Evolutionary conservation across 2,888 invertebrate genomes (phyloP), one percentile per base, ranked within the genome.

Genomic region (Yponomeuta evonymella): DNA sequence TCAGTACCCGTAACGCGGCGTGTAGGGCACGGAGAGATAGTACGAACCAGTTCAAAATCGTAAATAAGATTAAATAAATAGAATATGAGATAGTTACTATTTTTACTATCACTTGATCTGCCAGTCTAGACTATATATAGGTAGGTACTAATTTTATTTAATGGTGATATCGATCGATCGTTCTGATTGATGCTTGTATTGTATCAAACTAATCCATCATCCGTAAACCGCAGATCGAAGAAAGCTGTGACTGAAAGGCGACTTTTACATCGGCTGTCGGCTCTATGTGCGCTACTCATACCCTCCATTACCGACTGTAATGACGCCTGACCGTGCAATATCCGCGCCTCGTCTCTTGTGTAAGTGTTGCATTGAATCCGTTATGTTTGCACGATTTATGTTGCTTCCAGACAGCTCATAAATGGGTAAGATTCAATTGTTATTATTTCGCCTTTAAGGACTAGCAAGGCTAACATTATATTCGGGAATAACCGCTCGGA

Each of bases 321-420:
- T 83, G 81, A 77, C 77, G 82, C 83, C 78, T 83, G 79, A 79
- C 79, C 77, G 72, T 80, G 83, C 81, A 84, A 83, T 80, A 80
- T 81, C 81, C 81, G 78, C 73, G 62, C 62, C 66, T 69, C 43
- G 23, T 33, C 23, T 67, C 70, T 72, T 72, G 70, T 48, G 72
- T 69, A 70, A 69, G 48, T 70, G 69, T 71, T 73, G 72, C 72
- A 67, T 70, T 67, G 69, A 30, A 48, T 70, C 66, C 71, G 67
- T 62, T 67, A 63, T 62, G 66, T 70, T 70, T 67, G 11, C 58
- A 67, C 51, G 36, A 4, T 67, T 67, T 29, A 12, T 9, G 51
- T 15, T 58, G 51, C 51, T 58, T 58, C 51, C 51, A 58, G 12
- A 12, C 51, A 5, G 9, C 43, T 15, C 15, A 58, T 58, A 58